A percentile compares a stretch with the other conserved stretches of the same genome.
Conservation (phyloP, 2,797 vertebrate genomes). For the Tenualosa ilisha region DNA sequence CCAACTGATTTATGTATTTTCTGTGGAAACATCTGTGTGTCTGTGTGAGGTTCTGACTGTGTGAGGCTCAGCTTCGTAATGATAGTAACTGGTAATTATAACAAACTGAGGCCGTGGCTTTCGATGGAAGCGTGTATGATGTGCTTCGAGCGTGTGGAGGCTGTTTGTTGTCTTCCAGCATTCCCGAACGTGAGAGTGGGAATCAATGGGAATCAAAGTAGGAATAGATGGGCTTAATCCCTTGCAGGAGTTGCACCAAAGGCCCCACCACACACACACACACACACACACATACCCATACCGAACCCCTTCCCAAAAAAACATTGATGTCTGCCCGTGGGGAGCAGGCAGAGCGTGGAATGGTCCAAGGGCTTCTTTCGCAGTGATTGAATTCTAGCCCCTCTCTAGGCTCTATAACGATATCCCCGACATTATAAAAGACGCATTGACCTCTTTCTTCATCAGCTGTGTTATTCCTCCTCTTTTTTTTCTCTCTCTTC, state of each 20-base stretch:
- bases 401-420: background rate
- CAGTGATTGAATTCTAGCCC: background rate
- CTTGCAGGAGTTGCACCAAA: background rate
- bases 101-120: background rate
- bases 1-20: background rate
- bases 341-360: background rate
- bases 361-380: background rate
- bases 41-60: background rate
- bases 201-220: background rate
- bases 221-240: background rate
- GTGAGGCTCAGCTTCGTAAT: background rate
- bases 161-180: constrained; percentile 1
- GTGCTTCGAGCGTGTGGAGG: background rate
- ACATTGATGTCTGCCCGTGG: background rate
- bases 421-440: background rate
- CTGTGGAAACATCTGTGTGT: background rate
- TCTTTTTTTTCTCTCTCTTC: background rate
- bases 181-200: background rate
- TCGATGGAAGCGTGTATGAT: background rate
- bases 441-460: constrained; percentile 14
- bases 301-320: background rate
- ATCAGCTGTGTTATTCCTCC: constrained; percentile 4
- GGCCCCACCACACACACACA: no score
- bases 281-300: no score
- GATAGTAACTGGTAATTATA: background rate